These are phyloP conservation scores for Chionoecetes opilio DNA, from an alignment of 1,140 invertebrate genomes.

Conservation along the genomic window DNA sequence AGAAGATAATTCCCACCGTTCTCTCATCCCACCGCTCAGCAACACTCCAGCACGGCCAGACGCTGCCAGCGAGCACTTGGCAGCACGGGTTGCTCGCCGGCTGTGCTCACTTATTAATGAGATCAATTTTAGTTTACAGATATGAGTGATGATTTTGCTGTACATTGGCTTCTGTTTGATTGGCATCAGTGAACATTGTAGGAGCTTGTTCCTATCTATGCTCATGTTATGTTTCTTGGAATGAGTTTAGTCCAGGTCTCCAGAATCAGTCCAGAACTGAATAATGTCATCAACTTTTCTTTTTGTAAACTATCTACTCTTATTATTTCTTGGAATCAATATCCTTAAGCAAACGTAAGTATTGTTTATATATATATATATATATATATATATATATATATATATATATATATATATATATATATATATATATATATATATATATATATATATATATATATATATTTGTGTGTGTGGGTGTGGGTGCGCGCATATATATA, in stretches of 20 bases:
- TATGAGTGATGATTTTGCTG: slow-evolving; percentile 61
- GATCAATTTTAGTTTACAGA: slow-evolving; percentile 69
- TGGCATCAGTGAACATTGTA: slow-evolving; percentile 45
- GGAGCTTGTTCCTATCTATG: slow-evolving; percentile 37
- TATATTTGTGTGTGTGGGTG: too few relatives aligned
- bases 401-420: too few relatives aligned
- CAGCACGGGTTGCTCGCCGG: background rate
- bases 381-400: too few relatives aligned
- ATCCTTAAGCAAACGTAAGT: too few relatives aligned
- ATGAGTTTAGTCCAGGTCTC: background rate
- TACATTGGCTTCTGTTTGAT: slow-evolving; percentile 61
- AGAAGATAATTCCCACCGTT: too few relatives aligned
- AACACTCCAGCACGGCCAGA: background rate
- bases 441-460: too few relatives aligned
- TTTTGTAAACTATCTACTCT: background rate
- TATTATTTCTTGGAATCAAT: too few relatives aligned
- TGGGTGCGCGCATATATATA: too few relatives aligned
- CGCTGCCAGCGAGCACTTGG: background rate
- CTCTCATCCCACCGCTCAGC: background rate
- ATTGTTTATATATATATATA: too few relatives aligned
- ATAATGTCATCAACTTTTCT: background rate
- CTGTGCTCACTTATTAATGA: slow-evolving; percentile 45
- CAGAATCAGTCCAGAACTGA: background rate
- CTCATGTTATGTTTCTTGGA: background rate
- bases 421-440: too few relatives aligned